Percentiles rank a stretch among this genome's conserved stretches.
These are phyloP conservation scores for Spongilla lacustris DNA, from an alignment of 37 sponge, comb jelly and placozoan genomes.

Conservation along the genomic window DNA sequence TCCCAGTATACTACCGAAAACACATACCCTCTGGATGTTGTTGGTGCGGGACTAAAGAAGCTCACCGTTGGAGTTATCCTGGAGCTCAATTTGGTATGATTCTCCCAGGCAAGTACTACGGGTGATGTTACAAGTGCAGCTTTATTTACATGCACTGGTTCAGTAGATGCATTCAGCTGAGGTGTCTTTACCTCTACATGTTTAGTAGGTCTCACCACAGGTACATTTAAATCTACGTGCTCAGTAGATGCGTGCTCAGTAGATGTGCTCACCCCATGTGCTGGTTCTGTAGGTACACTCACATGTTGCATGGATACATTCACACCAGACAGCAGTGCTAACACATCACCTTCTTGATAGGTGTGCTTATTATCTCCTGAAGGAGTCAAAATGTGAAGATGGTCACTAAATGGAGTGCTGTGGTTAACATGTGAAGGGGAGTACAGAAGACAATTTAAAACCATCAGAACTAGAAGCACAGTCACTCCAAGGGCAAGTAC, in stretches of 20 bases:
- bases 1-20: constrained; percentile 38
- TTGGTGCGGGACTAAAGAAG: background rate
- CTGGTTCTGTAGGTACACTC: background rate
- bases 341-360: background rate
- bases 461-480: background rate
- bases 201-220: background rate
- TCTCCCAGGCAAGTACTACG: no score
- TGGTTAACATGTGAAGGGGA: background rate
- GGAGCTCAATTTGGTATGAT: no score
- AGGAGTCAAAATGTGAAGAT: background rate
- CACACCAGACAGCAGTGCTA: background rate
- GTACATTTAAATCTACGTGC: background rate
- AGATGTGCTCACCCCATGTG: background rate
- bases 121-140: background rate
- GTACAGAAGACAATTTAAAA: background rate
- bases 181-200: background rate
- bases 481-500: background rate
- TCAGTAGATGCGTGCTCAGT: background rate
- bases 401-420: background rate
- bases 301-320: background rate
- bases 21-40: constrained; percentile 28
- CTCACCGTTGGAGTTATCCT: background rate
- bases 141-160: background rate
- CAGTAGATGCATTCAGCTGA: background rate
- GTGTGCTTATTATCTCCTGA: background rate